Evolutionary conservation across 1,140 invertebrate species (phyloP), one percentile per base, ranked within the genome.

Genomic region (Thaumatotibia leucotreta): DNA sequence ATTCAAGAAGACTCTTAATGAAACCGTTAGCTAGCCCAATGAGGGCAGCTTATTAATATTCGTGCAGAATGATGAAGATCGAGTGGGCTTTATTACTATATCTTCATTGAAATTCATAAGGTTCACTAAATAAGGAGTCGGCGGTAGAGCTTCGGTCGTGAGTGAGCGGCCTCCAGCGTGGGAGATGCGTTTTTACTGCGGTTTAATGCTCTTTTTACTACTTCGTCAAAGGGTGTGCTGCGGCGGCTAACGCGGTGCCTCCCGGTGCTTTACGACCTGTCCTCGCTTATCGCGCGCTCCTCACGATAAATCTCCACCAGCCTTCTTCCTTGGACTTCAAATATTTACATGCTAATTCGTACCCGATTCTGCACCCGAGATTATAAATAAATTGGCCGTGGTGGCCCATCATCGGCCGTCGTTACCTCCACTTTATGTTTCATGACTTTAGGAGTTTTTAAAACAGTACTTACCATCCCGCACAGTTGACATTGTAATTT

Each of bases 331-430:
- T 86, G 86, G 88, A 89, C 88, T 75, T 91, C 84, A 89, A 91
- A 89, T 91, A 91, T 91, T 91, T 86, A 91, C 85, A 91, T 91
- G 85, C 80, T 91, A 89, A 91, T 91, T 88, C 85, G 81, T 86
- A 84, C 83, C 76, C 81, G 83, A 84, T 87, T 88, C 83, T 78
- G 85, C 77, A 79, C 76, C 80, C 80, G 82, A 86, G 88, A 88
- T 88, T 90, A 89, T 90, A 88, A 88, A 88, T 89, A 90, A 88
- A 86, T 85, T 86, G 82, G 73, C 80, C 74, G 76, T 76, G 58
- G 74, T 75, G 80, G 74, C 76, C 74, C 79, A 84, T 86, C 83
- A 81, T 81, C 76, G 75, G 69, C 69, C 77, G 74, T 49, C 63
- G 69, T 73, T 75, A 71, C 73, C 74, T 72, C 69, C 68, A 79